A percentile compares a stretch with the other conserved stretches of the same genome.
Conservation (phyloP, 2,797 vertebrate genomes). For the Mormyrops boulengeri region DNA sequence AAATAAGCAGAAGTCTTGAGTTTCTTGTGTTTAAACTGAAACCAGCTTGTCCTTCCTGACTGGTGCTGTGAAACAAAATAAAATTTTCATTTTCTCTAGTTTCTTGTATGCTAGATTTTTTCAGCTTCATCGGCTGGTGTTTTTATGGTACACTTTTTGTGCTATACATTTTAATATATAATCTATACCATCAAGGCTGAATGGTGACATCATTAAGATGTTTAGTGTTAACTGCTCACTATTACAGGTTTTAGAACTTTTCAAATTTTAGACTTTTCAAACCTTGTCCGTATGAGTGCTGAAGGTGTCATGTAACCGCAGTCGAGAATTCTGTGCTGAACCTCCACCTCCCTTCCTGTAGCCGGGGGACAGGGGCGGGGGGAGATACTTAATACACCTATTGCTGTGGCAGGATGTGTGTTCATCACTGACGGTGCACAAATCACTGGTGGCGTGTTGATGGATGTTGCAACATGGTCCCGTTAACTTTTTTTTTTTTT, state of each 20-base stretch:
- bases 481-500: not conserved
- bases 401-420: slow-evolving; percentile 50
- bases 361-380: slow-evolving; percentile 18
- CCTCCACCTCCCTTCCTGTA: slow-evolving; percentile 34
- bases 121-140: not conserved
- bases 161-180: not conserved
- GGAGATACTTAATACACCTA: slow-evolving; percentile 22
- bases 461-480: not conserved
- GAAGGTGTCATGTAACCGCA: not conserved
- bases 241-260: not conserved
- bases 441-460: not conserved
- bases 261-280: not conserved
- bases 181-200: not conserved
- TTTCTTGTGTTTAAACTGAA: not conserved
- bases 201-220: not conserved
- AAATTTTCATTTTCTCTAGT: not conserved
- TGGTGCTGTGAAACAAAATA: not conserved
- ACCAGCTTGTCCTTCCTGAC: not conserved
- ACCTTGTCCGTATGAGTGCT: not conserved
- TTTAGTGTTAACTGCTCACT: not conserved
- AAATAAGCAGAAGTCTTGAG: not conserved
- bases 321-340: not conserved
- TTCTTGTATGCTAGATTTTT: not conserved
- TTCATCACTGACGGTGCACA: not conserved
- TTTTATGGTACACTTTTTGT: not conserved